Evolutionary conservation across 2,888 invertebrate species (phyloP).

Genomic region (Dicyrtoma fusca): DNA sequence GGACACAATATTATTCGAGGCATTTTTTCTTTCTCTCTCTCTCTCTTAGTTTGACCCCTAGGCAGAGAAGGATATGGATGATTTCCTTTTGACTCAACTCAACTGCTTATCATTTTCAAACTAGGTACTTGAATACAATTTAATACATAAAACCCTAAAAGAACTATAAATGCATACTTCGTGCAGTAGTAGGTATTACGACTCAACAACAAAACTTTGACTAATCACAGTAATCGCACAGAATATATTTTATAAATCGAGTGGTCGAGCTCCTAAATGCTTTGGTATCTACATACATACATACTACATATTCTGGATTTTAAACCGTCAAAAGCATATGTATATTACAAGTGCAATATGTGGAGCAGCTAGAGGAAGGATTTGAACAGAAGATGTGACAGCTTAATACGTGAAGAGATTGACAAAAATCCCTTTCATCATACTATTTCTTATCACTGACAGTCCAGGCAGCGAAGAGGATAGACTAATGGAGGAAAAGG

Average conservation of each 20-base stretch:
- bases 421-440: neutral
- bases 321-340: no score
- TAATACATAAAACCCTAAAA: no score
- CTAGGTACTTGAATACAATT: neutral
- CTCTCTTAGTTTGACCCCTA: conserved; percentile 17
- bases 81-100: conserved; percentile 8
- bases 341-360: no score
- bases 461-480: neutral
- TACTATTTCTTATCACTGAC: neutral
- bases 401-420: neutral
- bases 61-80: conserved; percentile 14
- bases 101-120: conserved; percentile 1
- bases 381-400: no score
- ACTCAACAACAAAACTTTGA: no score
- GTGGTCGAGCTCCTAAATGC: no score
- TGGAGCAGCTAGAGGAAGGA: neutral
- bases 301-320: no score
- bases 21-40: conserved; percentile 4
- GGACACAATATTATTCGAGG: neutral
- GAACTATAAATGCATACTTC: no score
- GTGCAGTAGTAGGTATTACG: no score
- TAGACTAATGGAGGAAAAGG: neutral
- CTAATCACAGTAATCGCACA: no score
- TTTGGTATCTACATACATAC: no score
- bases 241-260: no score